Evolutionary conservation across 1,140 invertebrate genomes (phyloP).

Genomic region (Scaptomyza graminum): DNA sequence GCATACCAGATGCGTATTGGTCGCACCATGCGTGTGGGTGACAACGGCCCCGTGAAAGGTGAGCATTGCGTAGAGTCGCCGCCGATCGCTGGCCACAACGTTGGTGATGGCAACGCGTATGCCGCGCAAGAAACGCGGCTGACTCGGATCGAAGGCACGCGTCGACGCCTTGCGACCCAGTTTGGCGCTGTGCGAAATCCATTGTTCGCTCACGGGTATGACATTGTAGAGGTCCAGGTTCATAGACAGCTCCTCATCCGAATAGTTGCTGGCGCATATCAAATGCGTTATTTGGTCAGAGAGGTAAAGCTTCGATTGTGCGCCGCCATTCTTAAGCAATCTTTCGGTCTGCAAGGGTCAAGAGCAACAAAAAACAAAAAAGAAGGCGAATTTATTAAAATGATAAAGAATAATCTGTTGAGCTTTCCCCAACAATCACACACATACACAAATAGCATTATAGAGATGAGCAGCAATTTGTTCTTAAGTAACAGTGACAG

Average conservation of each 20-base stretch:
- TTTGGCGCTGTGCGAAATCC: conserved; percentile 89
- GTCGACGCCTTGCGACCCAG: conserved; percentile 83
- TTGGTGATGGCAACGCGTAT: conserved; percentile 89
- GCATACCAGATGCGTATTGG: conserved; percentile 89
- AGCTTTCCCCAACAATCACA: conserved; percentile 10
- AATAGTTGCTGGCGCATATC: conserved; percentile 90
- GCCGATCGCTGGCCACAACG: conserved; percentile 87
- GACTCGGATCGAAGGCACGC: conserved; percentile 74
- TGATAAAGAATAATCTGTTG: conserved; percentile 40
- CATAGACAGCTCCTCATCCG: conserved; percentile 90
- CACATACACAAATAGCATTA: background rate
- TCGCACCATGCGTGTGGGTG: conserved; percentile 86
- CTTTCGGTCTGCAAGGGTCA: conserved; percentile 87
- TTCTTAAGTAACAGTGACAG: background rate
- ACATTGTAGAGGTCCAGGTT: conserved; percentile 94
- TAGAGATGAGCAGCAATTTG: conserved; percentile 13
- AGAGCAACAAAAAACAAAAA: background rate
- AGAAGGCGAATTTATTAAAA: background rate
- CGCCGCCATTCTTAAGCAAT: conserved; percentile 90
- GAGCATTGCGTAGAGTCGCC: conserved; percentile 90
- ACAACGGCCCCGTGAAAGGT: conserved; percentile 90
- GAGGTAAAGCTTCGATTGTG: conserved; percentile 89
- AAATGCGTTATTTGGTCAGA: conserved; percentile 93
- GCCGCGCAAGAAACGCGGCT: conserved; percentile 87
- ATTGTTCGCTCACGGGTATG: conserved; percentile 91